phyloP scores from a whole-genome alignment of 2,888 invertebrate species.

The Agrotis puta region DNA sequence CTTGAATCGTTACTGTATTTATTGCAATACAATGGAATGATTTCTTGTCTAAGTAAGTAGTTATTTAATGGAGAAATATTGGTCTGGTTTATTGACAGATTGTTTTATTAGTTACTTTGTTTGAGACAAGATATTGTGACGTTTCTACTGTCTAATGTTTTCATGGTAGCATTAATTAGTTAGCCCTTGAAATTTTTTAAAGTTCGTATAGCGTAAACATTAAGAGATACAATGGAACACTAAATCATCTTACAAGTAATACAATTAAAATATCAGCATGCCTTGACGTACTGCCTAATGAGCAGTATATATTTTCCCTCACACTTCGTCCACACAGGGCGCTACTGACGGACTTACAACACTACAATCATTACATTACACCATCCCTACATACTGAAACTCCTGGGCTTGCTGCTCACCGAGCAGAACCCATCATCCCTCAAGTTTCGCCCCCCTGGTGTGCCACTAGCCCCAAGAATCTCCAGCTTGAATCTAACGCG shows the following conservation, averaged over 20 bases:
- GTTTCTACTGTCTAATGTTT: background rate
- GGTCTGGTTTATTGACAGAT: constrained; percentile 2
- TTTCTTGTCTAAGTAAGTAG: constrained; percentile 22
- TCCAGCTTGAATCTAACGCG: constrained; percentile 84
- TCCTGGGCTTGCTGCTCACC: constrained; percentile 92
- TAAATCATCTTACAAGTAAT: background rate
- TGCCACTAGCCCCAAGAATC: constrained; percentile 79
- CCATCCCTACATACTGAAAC: constrained; percentile 91
- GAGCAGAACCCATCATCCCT: constrained; percentile 87
- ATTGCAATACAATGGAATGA: constrained; percentile 48
- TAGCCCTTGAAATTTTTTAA: background rate
- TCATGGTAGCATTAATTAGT: no score
- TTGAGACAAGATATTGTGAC: background rate
- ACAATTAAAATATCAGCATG: no score
- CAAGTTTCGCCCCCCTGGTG: constrained; percentile 85
- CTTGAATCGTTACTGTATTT: constrained; percentile 49
- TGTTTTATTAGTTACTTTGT: constrained; percentile 15
- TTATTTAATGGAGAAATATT: constrained; percentile 36
- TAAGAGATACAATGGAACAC: background rate
- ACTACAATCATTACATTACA: no score
- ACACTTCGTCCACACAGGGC: background rate
- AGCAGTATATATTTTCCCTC: constrained; percentile 93
- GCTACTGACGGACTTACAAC: no score
- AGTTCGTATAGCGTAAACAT: no score
- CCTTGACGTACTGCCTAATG: constrained; percentile 92